These are phyloP conservation scores for Popillia japonica DNA, from an alignment of 1,140 invertebrate genomes.

Conservation along the genomic window DNA sequence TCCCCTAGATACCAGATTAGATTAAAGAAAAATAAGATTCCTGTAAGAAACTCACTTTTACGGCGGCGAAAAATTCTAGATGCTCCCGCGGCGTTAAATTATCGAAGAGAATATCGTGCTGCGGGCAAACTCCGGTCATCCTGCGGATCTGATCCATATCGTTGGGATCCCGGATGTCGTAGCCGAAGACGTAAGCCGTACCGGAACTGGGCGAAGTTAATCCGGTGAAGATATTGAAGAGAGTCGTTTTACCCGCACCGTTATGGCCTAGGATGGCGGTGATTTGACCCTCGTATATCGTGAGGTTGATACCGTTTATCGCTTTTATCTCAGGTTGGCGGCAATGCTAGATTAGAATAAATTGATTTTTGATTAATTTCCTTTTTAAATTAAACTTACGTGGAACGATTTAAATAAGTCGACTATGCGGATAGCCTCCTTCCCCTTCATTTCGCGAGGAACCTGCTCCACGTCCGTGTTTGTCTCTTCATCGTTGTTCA, in stretches of 20 bases:
- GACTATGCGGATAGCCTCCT: constrained; percentile 78
- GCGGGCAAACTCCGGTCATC: constrained; percentile 90
- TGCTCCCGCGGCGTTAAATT: constrained; percentile 87
- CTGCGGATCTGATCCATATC: constrained; percentile 77
- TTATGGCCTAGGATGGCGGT: constrained; percentile 90
- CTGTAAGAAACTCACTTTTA: constrained; percentile 68
- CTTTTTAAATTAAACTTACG: constrained; percentile 46
- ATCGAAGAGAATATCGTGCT: constrained; percentile 92
- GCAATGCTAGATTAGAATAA: constrained; percentile 61
- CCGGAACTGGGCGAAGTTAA: constrained; percentile 78
- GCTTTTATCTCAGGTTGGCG: constrained; percentile 66
- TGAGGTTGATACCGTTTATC: constrained; percentile 72
- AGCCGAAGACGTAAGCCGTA: constrained; percentile 78
- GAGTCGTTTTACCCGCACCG: constrained; percentile 86
- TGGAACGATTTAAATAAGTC: constrained; percentile 76
- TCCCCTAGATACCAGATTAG: constrained; percentile 63
- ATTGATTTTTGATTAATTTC: no score
- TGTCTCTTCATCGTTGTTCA: constrained; percentile 67
- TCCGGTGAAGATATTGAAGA: constrained; percentile 88
- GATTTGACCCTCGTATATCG: constrained; percentile 84
- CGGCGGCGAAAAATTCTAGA: constrained; percentile 83
- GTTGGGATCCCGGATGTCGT: constrained; percentile 73
- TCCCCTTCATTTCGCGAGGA: constrained; percentile 74
- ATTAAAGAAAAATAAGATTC: no score
- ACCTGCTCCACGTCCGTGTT: constrained; percentile 76